Conservation (phyloP, 1,140 invertebrate species). For the Dinothrombium tinctorium region DNA sequence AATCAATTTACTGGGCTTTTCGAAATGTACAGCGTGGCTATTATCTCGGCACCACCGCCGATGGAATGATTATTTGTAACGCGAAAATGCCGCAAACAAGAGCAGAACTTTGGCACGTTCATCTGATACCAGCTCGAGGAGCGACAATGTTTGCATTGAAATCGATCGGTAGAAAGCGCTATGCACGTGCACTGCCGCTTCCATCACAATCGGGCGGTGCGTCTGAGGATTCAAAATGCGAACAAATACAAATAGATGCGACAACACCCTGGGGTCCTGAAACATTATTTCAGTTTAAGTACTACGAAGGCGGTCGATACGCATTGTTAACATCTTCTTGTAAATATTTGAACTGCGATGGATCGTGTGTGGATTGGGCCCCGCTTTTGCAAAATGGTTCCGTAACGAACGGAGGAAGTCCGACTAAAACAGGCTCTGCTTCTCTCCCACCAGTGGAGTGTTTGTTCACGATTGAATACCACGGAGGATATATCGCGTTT, state of each 20-base stretch:
- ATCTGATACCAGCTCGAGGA: constrained; percentile 62
- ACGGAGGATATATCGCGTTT: constrained; percentile 55
- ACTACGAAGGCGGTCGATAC: constrained; percentile 68
- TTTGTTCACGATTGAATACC: constrained; percentile 81
- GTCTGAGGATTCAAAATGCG: neutral
- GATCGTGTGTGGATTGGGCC: constrained; percentile 20
- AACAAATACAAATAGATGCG: constrained; percentile 64
- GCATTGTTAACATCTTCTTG: constrained; percentile 89
- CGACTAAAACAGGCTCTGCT: neutral
- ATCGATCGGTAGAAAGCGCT: constrained; percentile 76
- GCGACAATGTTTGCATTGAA: constrained; percentile 66
- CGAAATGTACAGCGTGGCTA: constrained; percentile 66
- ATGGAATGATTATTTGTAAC: constrained; percentile 63
- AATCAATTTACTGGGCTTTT: constrained; percentile 50
- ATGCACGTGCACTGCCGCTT: constrained; percentile 44
- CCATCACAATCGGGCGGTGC: neutral
- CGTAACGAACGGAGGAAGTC: neutral
- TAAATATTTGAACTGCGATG: constrained; percentile 58
- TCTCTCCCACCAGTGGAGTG: constrained; percentile 32
- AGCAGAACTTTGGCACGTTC: constrained; percentile 72
- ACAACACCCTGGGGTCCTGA: constrained; percentile 94
- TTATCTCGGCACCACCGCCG: constrained; percentile 65
- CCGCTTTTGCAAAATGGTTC: neutral
- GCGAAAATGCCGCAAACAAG: constrained; percentile 54
- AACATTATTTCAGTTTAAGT: constrained; percentile 79